A percentile compares a stretch with the other conserved stretches of the same genome.
phyloP scores from a whole-genome alignment of 2,888 invertebrate genomes.

The Cepaea hortensis region DNA sequence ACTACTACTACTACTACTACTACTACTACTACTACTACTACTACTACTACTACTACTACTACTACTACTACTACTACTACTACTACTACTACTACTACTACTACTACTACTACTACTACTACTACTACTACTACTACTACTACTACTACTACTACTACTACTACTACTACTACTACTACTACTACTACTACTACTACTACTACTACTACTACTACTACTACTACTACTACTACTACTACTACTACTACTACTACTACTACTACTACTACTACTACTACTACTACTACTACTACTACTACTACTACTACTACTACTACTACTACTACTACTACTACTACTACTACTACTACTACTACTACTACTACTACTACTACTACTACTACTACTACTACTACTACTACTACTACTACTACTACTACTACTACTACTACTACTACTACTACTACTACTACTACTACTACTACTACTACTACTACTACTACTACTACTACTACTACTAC shows the following conservation, averaged over 20 bases:
- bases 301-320: slow-evolving; percentile 4
- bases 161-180: too few relatives aligned
- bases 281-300: slow-evolving; percentile 7
- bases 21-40: too few relatives aligned
- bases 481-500: slow-evolving; percentile 7
- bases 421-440: not conserved
- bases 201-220: too few relatives aligned
- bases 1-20: too few relatives aligned
- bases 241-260: slow-evolving; percentile 4
- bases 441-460: slow-evolving; percentile 4
- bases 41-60: too few relatives aligned
- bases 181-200: too few relatives aligned
- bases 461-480: slow-evolving; percentile 7
- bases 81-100: too few relatives aligned
- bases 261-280: slow-evolving; percentile 7
- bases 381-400: slow-evolving; percentile 7
- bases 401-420: slow-evolving; percentile 1
- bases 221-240: not conserved
- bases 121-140: too few relatives aligned
- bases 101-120: too few relatives aligned
- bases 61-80: too few relatives aligned
- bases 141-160: too few relatives aligned
- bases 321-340: not conserved
- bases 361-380: slow-evolving; percentile 7
- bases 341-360: slow-evolving; percentile 4